Percentiles rank a stretch among this genome's conserved stretches.
phyloP scores from a whole-genome alignment of 2,888 invertebrate genomes.

The Hypsopygia costalis region DNA sequence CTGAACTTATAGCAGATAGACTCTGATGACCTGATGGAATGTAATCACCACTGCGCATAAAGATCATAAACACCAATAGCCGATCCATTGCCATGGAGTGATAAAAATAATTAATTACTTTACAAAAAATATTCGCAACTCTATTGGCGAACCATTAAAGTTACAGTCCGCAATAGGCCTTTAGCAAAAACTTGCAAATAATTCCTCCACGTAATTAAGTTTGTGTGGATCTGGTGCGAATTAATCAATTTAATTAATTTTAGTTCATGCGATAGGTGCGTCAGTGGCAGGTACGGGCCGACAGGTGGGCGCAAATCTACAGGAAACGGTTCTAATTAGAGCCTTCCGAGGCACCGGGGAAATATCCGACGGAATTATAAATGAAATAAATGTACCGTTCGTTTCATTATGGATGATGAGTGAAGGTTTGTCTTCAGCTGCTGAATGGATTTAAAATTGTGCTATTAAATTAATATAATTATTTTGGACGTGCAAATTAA shows the following conservation, averaged over 20 bases:
- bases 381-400: slow-evolving; percentile 47
- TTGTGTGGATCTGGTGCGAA: slow-evolving; percentile 46
- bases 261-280: slow-evolving; percentile 60
- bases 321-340: slow-evolving; percentile 67
- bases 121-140: no score
- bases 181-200: slow-evolving; percentile 44
- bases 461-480: no score
- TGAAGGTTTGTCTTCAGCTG: slow-evolving; percentile 11
- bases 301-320: slow-evolving; percentile 75
- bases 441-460: not conserved
- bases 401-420: slow-evolving; percentile 13
- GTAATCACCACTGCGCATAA: no score
- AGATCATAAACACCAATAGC: no score
- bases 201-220: slow-evolving; percentile 56
- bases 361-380: slow-evolving; percentile 37
- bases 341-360: slow-evolving; percentile 33
- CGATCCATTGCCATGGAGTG: no score
- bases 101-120: no score
- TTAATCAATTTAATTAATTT: slow-evolving; percentile 77
- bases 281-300: slow-evolving; percentile 51
- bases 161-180: not conserved
- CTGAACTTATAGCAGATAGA: no score
- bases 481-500: no score
- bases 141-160: not conserved
- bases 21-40: no score